Evolutionary conservation across 1,140 invertebrate genomes (phyloP).

Genomic region (Drosophila lini): DNA sequence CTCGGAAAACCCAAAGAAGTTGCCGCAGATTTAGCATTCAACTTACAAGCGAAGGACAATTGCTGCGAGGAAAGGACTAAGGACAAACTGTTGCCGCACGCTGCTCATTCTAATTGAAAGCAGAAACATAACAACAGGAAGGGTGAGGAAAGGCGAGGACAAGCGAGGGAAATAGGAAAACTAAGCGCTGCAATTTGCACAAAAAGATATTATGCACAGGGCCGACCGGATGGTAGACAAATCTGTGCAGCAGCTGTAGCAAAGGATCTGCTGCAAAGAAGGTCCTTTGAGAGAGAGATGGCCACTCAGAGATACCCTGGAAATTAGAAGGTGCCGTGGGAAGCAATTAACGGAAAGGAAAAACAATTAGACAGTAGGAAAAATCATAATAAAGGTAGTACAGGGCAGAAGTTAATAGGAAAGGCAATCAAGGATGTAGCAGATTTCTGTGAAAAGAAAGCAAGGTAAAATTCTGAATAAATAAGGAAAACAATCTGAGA

Average conservation of each 20-base stretch:
- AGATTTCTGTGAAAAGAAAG: not conserved
- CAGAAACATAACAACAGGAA: conserved; percentile 35
- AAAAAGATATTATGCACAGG: conserved; percentile 67
- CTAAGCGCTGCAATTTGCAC: conserved; percentile 68
- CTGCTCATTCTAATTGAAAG: conserved; percentile 67
- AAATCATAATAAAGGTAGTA: conserved; percentile 5
- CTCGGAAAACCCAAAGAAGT: conserved; percentile 55
- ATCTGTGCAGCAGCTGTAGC: conserved; percentile 12
- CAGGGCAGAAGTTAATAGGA: not conserved
- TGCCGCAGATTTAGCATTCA: conserved; percentile 62
- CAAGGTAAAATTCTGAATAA: not conserved
- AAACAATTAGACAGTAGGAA: conserved; percentile 25
- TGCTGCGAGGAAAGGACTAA: conserved; percentile 33
- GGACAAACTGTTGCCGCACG: conserved; percentile 66
- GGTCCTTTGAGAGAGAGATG: conserved; percentile 37
- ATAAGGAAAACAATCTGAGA: too few species aligned
- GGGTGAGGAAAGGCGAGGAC: not conserved
- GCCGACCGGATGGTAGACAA: conserved; percentile 19
- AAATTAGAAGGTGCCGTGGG: conserved; percentile 34
- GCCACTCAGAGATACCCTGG: conserved; percentile 41
- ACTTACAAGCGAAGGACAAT: conserved; percentile 63
- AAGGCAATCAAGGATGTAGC: not conserved
- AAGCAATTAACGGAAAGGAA: conserved; percentile 25
- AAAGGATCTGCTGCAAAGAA: not conserved
- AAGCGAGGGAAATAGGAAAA: conserved; percentile 24